Evolutionary conservation across 2,113 vertebrate genomes (phyloP), one percentile per base, ranked within the genome.

Genomic region (Plecotus auritus): DNA sequence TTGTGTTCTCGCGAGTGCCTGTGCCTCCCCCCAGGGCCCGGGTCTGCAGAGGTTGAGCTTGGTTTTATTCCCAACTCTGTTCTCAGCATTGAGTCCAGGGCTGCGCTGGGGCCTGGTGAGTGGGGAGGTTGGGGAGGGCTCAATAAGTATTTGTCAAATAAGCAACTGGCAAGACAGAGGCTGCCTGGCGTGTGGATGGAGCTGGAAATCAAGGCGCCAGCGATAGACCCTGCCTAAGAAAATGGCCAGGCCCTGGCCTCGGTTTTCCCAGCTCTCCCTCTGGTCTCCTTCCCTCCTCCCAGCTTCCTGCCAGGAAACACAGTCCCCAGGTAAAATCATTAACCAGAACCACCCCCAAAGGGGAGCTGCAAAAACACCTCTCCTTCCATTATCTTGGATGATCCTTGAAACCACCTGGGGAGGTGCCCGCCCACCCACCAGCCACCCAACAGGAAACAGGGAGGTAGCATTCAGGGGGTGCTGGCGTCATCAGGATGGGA

Each of bases 281-380:
- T 22, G 85, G 22, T 76, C 67, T 22, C 32, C 86, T 35, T 56
- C 91, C 72, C 85, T 40, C 26, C 22, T 22, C 59, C 70, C 70
- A 51, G 51, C 64, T 94, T 91, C 91, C 89, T 81, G 95, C 78
- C 93, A 22, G 92, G 76, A 92, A 93, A 69, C 51, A 11, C n/a
- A 77, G 67, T 47, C 76, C 81, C 67, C 72, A 16, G 72, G 67
- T 73, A 49, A 69, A 89, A 40, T 83, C 83, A 88, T 64, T 82
- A 77, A 82, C 86, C 10, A 78, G 64, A 83, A 94, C n/a, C 66
- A 13, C 77, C 59, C 93, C 85, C 18, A 9, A 8, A 1, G 12
- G 9, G 32, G 42, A 67, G 42, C 66, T 45, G 30, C 54, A 1
- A 42, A 61, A 85, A 61, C 64, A 47, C 91, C 83, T 42, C 77